Evolutionary conservation across 2,113 vertebrate genomes (phyloP), one percentile per base, ranked within the genome.

Genomic region (Rostratula benghalensis): DNA sequence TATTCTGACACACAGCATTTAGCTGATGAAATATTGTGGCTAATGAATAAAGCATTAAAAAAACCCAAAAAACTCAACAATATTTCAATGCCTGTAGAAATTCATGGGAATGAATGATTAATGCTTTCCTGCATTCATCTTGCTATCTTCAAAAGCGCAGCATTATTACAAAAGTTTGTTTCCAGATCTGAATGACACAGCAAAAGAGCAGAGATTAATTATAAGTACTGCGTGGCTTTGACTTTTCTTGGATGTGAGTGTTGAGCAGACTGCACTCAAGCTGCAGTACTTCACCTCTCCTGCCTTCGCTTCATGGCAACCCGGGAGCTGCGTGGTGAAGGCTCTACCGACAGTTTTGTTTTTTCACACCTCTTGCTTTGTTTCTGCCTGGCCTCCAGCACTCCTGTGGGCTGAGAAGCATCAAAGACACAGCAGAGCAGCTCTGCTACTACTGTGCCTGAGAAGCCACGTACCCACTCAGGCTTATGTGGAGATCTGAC

Each of bases 1-100:
- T 81, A 68, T 89, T 89, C 48, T 75, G 79, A 94, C 93, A 90
- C 31, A n/a, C 59, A 78, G 56, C 22, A 53, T 93, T 96, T 93
- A 90, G 83, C 68, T 94, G 85, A 86, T 93, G 85, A 60, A 93
- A 75, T 96, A 95, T 94, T 94, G 85, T 90, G 68, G 46, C 56
- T 94, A 92, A 95, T 96, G 86, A 93, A 95, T 96, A 93, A 95
- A 89, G 65, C 86, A 79, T 92, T 91, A 87, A 95, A 95, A 92
- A 73, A 67, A n/a, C n/a, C n/a, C n/a, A 73, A 67, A 77, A 77
- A 94, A 96, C 54, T 89, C 87, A 84, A 89, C 51, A 68, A 7
- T 94, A 75, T 94, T 96, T 94, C 53, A 79, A 9, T 71, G 89
- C 74, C 83, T 82, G 91, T 87, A 82, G 89, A 94, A 96, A 87